These are phyloP conservation scores for Pachypeltis micranthus DNA, from an alignment of 1,140 invertebrate genomes.

Conservation along the genomic window DNA sequence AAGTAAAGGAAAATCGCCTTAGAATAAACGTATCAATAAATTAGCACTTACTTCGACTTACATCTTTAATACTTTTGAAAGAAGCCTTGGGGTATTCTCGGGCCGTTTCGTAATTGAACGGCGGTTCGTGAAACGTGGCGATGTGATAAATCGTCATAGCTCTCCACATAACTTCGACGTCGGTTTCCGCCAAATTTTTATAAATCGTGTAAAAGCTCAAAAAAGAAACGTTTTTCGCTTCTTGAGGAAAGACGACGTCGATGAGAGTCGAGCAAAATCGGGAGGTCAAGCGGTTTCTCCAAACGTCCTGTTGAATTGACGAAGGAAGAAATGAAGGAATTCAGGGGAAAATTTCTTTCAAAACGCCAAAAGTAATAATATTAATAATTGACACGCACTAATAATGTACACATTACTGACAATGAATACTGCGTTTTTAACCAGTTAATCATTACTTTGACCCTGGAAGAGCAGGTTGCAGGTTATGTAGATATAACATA, in stretches of 20 bases:
- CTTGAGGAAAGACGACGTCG: background rate
- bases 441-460: too few species aligned
- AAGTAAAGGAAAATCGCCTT: too few species aligned
- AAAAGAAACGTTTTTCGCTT: background rate
- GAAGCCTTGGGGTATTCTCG: background rate
- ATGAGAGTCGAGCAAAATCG: background rate
- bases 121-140: background rate
- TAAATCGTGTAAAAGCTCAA: conserved; percentile 2
- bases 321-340: too few species aligned
- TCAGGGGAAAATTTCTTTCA: too few species aligned
- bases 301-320: background rate
- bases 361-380: too few species aligned
- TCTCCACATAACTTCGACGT: background rate
- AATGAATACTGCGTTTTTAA: too few species aligned
- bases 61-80: background rate
- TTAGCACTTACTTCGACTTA: too few species aligned
- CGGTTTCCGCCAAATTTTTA: background rate
- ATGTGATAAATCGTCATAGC: background rate
- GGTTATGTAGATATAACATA: too few species aligned
- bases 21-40: too few species aligned
- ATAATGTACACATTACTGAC: too few species aligned
- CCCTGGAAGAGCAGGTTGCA: too few species aligned
- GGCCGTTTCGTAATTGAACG: background rate
- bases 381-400: too few species aligned
- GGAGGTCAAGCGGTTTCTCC: background rate